These are phyloP conservation scores for Ommatoiulus sabulosus DNA, from an alignment of 2,888 invertebrate genomes.

Conservation along the genomic window DNA sequence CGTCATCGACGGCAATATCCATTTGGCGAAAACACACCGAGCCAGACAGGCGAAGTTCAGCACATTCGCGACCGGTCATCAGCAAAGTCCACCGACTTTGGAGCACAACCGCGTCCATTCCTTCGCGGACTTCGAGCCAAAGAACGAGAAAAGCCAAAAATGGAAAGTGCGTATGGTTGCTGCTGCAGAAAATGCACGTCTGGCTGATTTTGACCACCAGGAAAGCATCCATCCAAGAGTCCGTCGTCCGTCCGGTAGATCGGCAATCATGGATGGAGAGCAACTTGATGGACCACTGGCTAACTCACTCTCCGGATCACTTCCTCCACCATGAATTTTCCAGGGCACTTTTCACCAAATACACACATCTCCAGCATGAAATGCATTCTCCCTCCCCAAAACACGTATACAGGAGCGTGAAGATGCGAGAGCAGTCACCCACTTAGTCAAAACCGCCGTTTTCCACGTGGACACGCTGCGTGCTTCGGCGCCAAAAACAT, in stretches of 20 bases:
- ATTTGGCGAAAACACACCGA: neutral
- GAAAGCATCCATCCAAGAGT: slow-evolving; percentile 52
- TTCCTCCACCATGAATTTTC: slow-evolving; percentile 50
- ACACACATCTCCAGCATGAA: slow-evolving; percentile 18
- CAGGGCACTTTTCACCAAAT: slow-evolving; percentile 53
- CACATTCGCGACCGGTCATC: too few relatives aligned
- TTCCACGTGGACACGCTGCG: slow-evolving; percentile 38
- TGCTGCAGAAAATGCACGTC: slow-evolving; percentile 49
- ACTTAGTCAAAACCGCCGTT: neutral
- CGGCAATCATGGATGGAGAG: slow-evolving; percentile 51
- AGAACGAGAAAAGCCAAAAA: slow-evolving; percentile 47
- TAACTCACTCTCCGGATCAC: slow-evolving; percentile 54
- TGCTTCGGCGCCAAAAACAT: neutral
- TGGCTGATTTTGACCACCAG: slow-evolving; percentile 52
- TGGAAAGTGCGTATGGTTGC: neutral
- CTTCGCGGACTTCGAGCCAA: neutral
- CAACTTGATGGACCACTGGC: slow-evolving; percentile 54
- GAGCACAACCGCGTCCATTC: neutral
- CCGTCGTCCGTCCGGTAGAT: slow-evolving; percentile 51
- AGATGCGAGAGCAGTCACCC: neutral
- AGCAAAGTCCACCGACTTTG: neutral
- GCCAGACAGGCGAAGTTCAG: neutral
- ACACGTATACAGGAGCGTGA: neutral
- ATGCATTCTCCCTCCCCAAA: neutral
- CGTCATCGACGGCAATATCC: neutral